A percentile compares a stretch with the other conserved stretches of the same genome.
phyloP scores from a whole-genome alignment of 2,797 vertebrate species.

The Pterois miles region DNA sequence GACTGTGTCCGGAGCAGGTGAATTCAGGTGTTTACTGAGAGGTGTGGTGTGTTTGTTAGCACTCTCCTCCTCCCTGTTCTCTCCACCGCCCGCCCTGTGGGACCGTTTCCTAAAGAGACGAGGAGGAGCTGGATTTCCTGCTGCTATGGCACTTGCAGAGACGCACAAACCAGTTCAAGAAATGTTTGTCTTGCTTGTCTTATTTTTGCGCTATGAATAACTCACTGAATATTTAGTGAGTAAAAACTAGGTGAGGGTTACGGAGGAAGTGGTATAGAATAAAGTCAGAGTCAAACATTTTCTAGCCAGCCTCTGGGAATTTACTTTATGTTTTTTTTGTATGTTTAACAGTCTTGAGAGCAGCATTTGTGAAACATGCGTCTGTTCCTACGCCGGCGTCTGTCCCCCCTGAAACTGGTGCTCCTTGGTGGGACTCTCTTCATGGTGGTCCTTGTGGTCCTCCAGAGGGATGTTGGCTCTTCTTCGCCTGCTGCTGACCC shows the following conservation, averaged over 20 bases:
- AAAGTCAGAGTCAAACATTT: not conserved
- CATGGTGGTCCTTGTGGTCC: constrained; percentile 88
- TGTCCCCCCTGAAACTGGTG: constrained; percentile 86
- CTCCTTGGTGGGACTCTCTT: constrained; percentile 85
- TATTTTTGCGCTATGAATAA: not conserved
- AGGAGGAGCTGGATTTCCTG: constrained; percentile 34
- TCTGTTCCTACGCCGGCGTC: constrained; percentile 83
- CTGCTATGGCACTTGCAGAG: constrained; percentile 53
- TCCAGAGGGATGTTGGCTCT: constrained; percentile 83
- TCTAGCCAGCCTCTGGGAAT: not conserved
- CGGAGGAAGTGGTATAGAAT: not conserved
- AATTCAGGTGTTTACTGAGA: constrained; percentile 65
- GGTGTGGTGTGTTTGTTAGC: constrained; percentile 78
- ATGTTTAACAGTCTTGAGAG: constrained; percentile 23
- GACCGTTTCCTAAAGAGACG: constrained; percentile 51
- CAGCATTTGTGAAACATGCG: constrained; percentile 78
- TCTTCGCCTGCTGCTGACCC: constrained; percentile 79
- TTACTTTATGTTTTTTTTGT: not conserved
- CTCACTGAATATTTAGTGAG: not conserved
- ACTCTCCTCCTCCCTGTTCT: constrained; percentile 39
- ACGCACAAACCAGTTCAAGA: constrained; percentile 44
- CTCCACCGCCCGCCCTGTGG: constrained; percentile 29
- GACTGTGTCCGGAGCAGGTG: constrained; percentile 57
- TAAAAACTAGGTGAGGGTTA: not conserved
- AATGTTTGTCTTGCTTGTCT: not conserved